Base-by-base conservation (phyloP, 2,888 invertebrate genomes). In the Ptychoptera albimana region DNA sequence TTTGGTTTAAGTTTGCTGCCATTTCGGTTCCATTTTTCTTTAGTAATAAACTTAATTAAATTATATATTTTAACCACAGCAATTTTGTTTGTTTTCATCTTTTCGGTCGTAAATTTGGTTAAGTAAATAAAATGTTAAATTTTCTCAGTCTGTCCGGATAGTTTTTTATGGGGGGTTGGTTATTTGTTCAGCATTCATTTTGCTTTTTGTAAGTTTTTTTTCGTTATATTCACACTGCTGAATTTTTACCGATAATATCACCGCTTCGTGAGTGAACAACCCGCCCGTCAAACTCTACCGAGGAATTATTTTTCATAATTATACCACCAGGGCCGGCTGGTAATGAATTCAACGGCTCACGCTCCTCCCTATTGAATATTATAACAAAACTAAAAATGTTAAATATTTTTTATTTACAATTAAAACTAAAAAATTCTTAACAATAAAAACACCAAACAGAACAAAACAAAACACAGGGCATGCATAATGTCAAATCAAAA, bases 171-270 rank as follows among this genome's bases (percentile, higher is more conserved):
- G n/a, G n/a, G n/a, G n/a, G n/a, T n/a, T 23, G 23, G 23, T 23
- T 23, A 5, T 23, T 23, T n/a, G 3, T 23, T 23, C 7, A 23
- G 3, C 23, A 23, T 5, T 23, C 23, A 5, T 23, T 23, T 37
- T 8, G 2, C 23, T 38, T n/a, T 14, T 14, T 38, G 11, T 37
- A 23, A 23, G 37, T 11, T 34, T 35, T 35, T 35, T 13, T 35
- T 9, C n/a, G 13, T 4, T 10, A 14, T 14, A 37, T 43, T 64
- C 60, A 66, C 45, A 89, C 88, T 44, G 87, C 85, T n/a, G 88
- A 88, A 63, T 88, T 86, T 69, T 88, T 87, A 53, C 87, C 87
- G 57, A 87, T 83, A 54, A 86, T 78, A 54, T 79, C 82, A 48
- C 85, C 84, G 47, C 86, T 82, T 57, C 83, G 83, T 37, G 87